Evolutionary conservation across 1,140 invertebrate species (phyloP).

Genomic region (Orchesella cincta): DNA sequence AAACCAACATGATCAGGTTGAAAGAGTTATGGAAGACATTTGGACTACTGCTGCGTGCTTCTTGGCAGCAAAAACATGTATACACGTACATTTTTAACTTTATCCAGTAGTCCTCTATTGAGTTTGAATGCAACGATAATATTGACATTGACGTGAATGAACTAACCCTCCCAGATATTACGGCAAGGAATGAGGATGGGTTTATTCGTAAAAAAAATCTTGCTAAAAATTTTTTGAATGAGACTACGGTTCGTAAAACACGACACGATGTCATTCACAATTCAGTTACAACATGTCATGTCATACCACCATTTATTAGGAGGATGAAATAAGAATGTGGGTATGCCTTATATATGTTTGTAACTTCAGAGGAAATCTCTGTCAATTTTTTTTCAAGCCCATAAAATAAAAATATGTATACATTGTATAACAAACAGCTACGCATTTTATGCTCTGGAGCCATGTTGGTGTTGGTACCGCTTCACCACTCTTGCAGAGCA

Average conservation of each 20-base stretch:
- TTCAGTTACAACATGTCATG: too few species aligned
- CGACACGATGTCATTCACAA: neutral
- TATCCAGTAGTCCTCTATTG: neutral
- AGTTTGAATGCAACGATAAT: constrained; percentile 7
- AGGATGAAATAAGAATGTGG: neutral
- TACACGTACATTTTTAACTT: neutral
- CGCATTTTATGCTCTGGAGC: neutral
- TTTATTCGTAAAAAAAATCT: neutral
- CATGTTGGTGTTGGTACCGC: constrained; percentile 8
- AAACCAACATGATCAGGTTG: too few species aligned
- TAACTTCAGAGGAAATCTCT: too few species aligned
- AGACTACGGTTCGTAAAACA: neutral
- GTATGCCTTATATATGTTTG: neutral
- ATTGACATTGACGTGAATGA: constrained; percentile 9
- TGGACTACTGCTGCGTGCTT: too few species aligned
- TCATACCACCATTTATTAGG: too few species aligned
- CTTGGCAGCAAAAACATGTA: neutral
- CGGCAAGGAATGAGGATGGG: neutral
- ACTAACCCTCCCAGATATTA: neutral
- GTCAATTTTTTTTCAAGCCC: too few species aligned
- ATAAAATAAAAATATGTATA: too few species aligned
- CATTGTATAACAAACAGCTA: too few species aligned
- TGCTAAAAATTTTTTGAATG: neutral
- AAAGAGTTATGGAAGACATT: too few species aligned
- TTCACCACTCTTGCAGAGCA: neutral